phyloP scores from a whole-genome alignment of 2,797 vertebrate genomes.

The Alca torda region DNA sequence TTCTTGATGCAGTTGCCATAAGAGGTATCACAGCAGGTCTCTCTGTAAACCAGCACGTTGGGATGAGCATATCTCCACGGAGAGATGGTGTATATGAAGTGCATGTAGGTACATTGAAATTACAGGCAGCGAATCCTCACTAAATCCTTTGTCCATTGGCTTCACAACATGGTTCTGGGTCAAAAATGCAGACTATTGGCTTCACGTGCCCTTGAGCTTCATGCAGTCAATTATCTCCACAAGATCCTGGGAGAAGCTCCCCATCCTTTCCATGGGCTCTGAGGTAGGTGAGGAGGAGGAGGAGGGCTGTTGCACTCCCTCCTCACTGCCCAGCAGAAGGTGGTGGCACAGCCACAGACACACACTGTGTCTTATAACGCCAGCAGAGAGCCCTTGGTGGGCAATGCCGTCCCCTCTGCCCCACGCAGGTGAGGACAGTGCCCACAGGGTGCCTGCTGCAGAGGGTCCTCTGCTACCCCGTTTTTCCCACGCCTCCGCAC shows the following conservation, averaged over 20 bases:
- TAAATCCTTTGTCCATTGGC: neutral
- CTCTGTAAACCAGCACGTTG: neutral
- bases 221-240: neutral
- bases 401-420: rapidly evolving
- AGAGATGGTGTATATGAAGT: neutral
- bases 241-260: neutral
- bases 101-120: neutral
- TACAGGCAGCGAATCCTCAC: neutral
- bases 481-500: neutral
- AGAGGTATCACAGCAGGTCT: neutral
- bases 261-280: neutral
- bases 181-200: neutral
- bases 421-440: neutral
- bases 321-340: neutral
- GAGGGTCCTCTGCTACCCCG: neutral
- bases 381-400: rapidly evolving
- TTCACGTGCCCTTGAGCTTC: neutral
- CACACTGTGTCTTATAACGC: rapidly evolving
- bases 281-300: neutral
- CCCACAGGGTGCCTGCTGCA: rapidly evolving
- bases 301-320: neutral
- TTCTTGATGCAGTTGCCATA: neutral
- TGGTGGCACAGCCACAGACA: neutral
- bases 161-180: neutral
- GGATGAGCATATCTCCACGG: neutral